These are phyloP conservation scores for Yponomeuta cagnagella DNA, from an alignment of 2,888 invertebrate genomes.

Conservation along the genomic window DNA sequence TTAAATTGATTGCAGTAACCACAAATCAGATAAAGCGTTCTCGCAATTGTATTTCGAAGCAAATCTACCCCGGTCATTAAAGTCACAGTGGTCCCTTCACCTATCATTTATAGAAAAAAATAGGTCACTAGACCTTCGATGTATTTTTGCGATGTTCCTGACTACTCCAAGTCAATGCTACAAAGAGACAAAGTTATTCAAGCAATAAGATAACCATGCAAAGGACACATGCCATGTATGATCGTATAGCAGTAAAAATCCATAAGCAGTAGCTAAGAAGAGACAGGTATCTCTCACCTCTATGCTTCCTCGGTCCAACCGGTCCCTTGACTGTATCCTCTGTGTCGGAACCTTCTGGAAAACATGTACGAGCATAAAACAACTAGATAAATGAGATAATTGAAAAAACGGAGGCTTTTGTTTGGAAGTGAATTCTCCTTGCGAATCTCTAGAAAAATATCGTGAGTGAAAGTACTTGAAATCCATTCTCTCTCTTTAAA, in stretches of 20 bases:
- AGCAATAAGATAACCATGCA: background rate
- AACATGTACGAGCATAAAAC: constrained; percentile 55
- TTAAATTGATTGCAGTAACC: no score
- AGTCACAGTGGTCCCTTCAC: no score
- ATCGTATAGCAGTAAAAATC: background rate
- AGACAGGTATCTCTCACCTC: constrained; percentile 45
- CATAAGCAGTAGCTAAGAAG: background rate
- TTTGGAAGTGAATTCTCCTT: no score
- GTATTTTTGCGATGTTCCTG: background rate
- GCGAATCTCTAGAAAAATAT: no score
- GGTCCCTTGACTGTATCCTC: constrained; percentile 61
- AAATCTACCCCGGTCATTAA: no score
- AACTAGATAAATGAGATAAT: constrained; percentile 33
- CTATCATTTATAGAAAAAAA: no score
- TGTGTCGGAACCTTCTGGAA: constrained; percentile 69
- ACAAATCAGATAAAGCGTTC: no score
- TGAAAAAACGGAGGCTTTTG: constrained; percentile 17
- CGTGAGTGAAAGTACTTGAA: no score
- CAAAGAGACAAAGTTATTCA: background rate
- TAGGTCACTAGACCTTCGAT: background rate
- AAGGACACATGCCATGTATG: background rate
- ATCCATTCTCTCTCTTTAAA: no score
- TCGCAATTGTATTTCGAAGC: no score
- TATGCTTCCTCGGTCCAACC: constrained; percentile 51
- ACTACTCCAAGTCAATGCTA: background rate